Evolutionary conservation across 1,140 invertebrate species (phyloP).

Genomic region (Micrasema minimum): DNA sequence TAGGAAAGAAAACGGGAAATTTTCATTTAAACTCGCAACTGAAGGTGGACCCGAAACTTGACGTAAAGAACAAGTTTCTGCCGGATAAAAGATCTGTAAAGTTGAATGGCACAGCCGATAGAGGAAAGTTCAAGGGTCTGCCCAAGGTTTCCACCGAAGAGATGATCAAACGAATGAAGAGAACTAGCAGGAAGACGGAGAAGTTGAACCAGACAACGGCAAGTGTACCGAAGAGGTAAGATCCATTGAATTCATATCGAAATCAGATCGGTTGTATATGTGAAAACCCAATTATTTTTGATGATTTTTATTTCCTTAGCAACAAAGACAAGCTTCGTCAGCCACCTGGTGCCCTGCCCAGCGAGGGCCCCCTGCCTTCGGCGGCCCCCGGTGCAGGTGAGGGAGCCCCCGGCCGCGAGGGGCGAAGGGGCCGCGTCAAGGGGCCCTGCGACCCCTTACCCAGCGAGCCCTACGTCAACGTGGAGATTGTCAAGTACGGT

Average conservation of each 20-base stretch:
- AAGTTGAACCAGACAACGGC: conserved; percentile 66
- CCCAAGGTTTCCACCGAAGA: conserved; percentile 46
- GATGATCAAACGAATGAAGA: conserved; percentile 60
- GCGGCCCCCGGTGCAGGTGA: conserved; percentile 52
- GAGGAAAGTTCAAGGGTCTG: conserved; percentile 36
- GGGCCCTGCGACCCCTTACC: conserved; percentile 69
- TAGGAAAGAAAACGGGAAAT: conserved; percentile 24
- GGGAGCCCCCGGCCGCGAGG: conserved; percentile 53
- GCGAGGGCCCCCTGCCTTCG: neutral
- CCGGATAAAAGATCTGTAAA: neutral
- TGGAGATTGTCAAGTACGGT: conserved; percentile 73
- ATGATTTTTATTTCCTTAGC: conserved; percentile 53
- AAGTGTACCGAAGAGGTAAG: conserved; percentile 65
- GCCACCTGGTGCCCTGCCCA: conserved; percentile 52
- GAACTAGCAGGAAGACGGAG: conserved; percentile 66
- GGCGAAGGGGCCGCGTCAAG: conserved; percentile 63
- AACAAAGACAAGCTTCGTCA: conserved; percentile 61
- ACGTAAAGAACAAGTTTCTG: conserved; percentile 2
- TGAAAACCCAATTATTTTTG: too few relatives aligned
- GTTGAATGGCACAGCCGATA: conserved; percentile 41
- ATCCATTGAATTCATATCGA: too few relatives aligned
- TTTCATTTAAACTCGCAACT: conserved; percentile 41
- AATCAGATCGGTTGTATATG: too few relatives aligned
- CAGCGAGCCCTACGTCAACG: conserved; percentile 72
- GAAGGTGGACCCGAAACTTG: conserved; percentile 37